A percentile compares a stretch with the other conserved stretches of the same genome.
Evolutionary conservation across 2,888 invertebrate species (phyloP).

Genomic region (Halocaridina rubra): DNA sequence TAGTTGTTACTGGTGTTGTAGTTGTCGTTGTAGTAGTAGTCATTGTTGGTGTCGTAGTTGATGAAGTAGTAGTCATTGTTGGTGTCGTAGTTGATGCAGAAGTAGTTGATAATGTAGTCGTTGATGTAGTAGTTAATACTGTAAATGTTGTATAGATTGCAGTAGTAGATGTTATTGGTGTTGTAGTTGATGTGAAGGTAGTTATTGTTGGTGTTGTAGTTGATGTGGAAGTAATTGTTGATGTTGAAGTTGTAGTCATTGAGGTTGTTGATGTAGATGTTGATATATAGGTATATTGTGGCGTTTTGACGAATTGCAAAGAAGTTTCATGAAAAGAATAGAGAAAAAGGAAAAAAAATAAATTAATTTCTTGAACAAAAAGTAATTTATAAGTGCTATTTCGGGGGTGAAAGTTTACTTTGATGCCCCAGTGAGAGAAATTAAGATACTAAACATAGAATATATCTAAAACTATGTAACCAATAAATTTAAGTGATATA

Average conservation of each 20-base stretch:
- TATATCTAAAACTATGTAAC: no score
- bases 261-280: background rate
- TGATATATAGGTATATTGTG: no score
- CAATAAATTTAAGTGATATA: no score
- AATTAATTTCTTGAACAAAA: no score
- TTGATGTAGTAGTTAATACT: background rate
- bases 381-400: no score
- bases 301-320: no score
- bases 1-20: background rate
- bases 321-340: no score
- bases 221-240: background rate
- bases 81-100: background rate
- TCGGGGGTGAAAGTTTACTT: no score
- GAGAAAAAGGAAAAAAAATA: no score
- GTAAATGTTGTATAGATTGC: background rate
- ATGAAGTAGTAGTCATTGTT: background rate
- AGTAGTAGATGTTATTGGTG: background rate
- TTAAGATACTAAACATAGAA: no score
- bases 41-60: background rate
- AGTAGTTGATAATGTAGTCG: background rate
- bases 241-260: background rate
- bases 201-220: background rate
- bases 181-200: background rate
- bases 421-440: no score
- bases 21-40: background rate